Evolutionary conservation across 2,113 vertebrate species (phyloP).

Genomic region (Paraplagusia blochii): DNA sequence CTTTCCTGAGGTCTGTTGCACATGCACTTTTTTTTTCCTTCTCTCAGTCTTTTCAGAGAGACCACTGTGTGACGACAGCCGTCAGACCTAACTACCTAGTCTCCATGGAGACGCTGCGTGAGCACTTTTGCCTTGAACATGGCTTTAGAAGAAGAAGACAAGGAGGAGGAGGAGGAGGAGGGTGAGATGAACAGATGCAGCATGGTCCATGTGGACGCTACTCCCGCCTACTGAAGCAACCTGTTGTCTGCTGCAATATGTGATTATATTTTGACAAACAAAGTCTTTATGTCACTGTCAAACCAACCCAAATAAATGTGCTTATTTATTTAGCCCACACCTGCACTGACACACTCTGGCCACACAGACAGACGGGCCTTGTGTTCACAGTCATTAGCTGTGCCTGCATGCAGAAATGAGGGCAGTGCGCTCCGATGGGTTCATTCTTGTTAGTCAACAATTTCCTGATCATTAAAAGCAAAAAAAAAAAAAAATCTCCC

Average conservation of each 20-base stretch:
- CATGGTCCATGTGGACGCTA: constrained; percentile 4
- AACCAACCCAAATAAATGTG: too few species aligned
- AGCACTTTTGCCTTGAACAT: constrained; percentile 41
- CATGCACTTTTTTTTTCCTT: constrained; percentile 35
- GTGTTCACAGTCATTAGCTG: constrained; percentile 48
- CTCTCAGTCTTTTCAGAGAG: constrained; percentile 41
- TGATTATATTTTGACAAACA: too few species aligned
- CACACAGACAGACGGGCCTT: constrained; percentile 41
- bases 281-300: too few species aligned
- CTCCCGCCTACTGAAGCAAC: constrained; percentile 7
- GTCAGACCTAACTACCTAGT: constrained; percentile 47
- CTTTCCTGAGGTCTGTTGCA: constrained; percentile 8
- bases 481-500: constrained; percentile 4
- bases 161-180: background rate
- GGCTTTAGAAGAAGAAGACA: constrained; percentile 13
- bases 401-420: constrained; percentile 48
- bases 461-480: constrained; percentile 40
- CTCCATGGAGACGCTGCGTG: constrained; percentile 60
- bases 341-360: constrained; percentile 2
- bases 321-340: background rate
- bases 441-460: constrained; percentile 50
- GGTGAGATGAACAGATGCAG: constrained; percentile 39
- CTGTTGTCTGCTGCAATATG: too few species aligned
- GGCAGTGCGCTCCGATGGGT: constrained; percentile 41
- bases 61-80: constrained; percentile 54